Base-by-base conservation (phyloP, 2,797 vertebrate genomes). In the Tokudaia tokunoshimensis region DNA sequence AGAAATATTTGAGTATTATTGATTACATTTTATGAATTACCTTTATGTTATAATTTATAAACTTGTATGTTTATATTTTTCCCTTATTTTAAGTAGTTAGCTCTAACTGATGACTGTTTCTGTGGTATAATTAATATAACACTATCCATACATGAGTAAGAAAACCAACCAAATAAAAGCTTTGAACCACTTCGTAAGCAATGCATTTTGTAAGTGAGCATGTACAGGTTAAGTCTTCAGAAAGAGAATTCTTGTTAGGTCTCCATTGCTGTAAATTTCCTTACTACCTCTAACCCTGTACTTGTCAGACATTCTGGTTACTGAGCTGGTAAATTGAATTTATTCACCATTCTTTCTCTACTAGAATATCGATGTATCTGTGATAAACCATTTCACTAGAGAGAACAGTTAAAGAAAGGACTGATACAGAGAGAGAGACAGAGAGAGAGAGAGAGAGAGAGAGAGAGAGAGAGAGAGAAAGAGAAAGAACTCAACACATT, bases 341-440 rank as follows among this genome's bases (percentile, higher is more conserved):
- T 97, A 95, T 80, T 98, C 94, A 15, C 94, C 97, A 70, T 97
- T 96, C 98, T 98, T 97, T 96, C 96, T 97, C 97, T 98, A 0
- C 97, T 97, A 97, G 97, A 98, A 92, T 96, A 96, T 89, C 87
- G 94, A 94, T 94, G 89, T 79, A 98, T 93, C 97, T 78, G 81
- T 72, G 8, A 70, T 80, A 94, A 31, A 37, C 92, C 84, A 70
- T 81, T 96, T 97, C 96, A 89, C 85, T 86, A 94, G 96, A 0
- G 57, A 94, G 92, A 97, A 78, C 52, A 86, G 92, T 97, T 93
- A 96, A 80, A 44, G 55, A 90, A 94, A 95, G 86, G 82, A 87
- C 84, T 96, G 94, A 75, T 89, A 87, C 74, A 75, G 31, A 94
- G 55, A 3, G 4, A 9, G 63, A 10, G 50, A 76, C 41, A 41